Conservation (phyloP, 1,140 invertebrate species). For the Tetramorium parvispinum region DNA sequence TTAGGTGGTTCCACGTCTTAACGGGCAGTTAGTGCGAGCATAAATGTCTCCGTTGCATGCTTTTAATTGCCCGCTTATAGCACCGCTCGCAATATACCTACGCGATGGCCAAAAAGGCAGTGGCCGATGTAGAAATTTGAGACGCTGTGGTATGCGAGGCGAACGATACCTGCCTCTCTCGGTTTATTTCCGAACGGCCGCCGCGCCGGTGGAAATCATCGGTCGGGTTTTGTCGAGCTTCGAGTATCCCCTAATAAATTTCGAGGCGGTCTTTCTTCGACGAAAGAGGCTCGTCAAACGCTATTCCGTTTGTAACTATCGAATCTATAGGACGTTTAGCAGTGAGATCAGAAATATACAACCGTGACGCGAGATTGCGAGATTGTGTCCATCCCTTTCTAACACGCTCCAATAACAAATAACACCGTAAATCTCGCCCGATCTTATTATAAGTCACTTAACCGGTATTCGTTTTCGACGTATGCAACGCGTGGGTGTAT, state of each 20-base stretch:
- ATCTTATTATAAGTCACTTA: slow-evolving; percentile 65
- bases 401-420: slow-evolving; percentile 62
- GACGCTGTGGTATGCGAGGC: background rate
- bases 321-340: background rate
- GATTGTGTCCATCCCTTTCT: background rate
- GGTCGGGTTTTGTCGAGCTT: background rate
- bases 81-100: slow-evolving; percentile 66
- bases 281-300: background rate
- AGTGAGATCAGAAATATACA: too few relatives aligned
- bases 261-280: background rate
- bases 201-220: background rate
- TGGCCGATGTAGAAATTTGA: slow-evolving; percentile 10
- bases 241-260: slow-evolving; percentile 33
- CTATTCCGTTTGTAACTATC: background rate
- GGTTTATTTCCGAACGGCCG: slow-evolving; percentile 40
- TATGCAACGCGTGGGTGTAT: slow-evolving; percentile 61
- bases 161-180: slow-evolving; percentile 27
- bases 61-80: slow-evolving; percentile 82
- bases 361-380: background rate
- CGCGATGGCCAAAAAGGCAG: slow-evolving; percentile 19
- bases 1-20: slow-evolving; percentile 82
- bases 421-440: slow-evolving; percentile 65
- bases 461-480: slow-evolving; percentile 43
- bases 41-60: slow-evolving; percentile 80
- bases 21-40: slow-evolving; percentile 82